phyloP scores from a whole-genome alignment of 2,888 invertebrate genomes.

The Synanthedon vespiformis region DNA sequence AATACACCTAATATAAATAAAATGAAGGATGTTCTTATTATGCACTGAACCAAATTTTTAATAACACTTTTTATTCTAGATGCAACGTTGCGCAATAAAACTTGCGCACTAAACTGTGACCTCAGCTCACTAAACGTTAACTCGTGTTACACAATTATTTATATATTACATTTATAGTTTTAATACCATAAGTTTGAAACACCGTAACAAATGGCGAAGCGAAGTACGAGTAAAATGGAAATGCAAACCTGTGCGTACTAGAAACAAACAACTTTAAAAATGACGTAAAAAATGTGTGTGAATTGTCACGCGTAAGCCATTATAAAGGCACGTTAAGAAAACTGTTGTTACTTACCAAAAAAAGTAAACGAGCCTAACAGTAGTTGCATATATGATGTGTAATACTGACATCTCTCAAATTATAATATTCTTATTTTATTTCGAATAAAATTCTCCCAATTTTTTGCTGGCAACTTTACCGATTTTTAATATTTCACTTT shows the following conservation, averaged over 20 bases:
- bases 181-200: slow-evolving; percentile 3
- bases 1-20: not conserved
- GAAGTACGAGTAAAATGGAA: slow-evolving; percentile 24
- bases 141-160: not conserved
- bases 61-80: not conserved
- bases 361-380: too few relatives aligned
- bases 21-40: slow-evolving; percentile 5
- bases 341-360: too few relatives aligned
- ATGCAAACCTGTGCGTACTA: slow-evolving; percentile 18
- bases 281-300: slow-evolving; percentile 1
- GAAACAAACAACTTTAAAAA: slow-evolving; percentile 1
- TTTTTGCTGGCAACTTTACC: too few relatives aligned
- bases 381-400: too few relatives aligned
- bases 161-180: slow-evolving; percentile 2
- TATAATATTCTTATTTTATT: too few relatives aligned
- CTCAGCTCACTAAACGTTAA: not conserved
- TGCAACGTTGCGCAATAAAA: not conserved
- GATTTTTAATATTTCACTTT: too few relatives aligned
- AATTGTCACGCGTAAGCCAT: not conserved
- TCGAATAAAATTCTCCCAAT: too few relatives aligned
- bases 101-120: not conserved
- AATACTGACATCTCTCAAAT: too few relatives aligned
- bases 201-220: slow-evolving; percentile 13
- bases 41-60: slow-evolving; percentile 6
- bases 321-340: not conserved